A percentile compares a stretch with the other conserved stretches of the same genome.
These are phyloP conservation scores for Pomatostomus ruficeps DNA, from an alignment of 2,113 vertebrate genomes.

Conservation along the genomic window DNA sequence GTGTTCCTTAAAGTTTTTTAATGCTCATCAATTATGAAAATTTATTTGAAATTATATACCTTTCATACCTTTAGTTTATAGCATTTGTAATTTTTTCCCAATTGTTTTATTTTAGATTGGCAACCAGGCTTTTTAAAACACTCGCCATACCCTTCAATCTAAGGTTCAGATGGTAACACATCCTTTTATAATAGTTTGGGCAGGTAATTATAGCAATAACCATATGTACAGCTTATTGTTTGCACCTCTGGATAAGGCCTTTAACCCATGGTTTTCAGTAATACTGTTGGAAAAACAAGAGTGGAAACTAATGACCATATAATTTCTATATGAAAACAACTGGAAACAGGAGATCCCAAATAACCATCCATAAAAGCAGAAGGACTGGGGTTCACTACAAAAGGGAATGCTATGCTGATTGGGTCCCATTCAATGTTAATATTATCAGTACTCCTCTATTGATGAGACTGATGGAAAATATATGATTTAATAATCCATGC, in stretches of 20 bases:
- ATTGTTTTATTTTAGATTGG: background rate
- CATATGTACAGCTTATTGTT: background rate
- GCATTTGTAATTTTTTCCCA: background rate
- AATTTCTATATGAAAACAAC: background rate
- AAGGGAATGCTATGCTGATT: background rate
- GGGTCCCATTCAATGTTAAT: background rate
- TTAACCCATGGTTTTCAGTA: background rate
- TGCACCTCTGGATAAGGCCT: background rate
- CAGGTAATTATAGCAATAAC: background rate
- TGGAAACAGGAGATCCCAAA: background rate
- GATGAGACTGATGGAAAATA: background rate
- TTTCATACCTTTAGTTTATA: background rate
- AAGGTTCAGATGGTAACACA: background rate
- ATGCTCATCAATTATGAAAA: background rate
- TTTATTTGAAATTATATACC: background rate
- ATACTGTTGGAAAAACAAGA: constrained; percentile 15
- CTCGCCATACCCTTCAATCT: background rate
- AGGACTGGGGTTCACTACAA: background rate
- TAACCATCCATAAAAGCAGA: background rate
- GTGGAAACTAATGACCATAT: constrained; percentile 4
- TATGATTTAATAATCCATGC: constrained; percentile 29
- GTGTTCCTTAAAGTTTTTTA: background rate
- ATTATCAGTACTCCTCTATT: background rate
- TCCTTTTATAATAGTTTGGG: background rate
- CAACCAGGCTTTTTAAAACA: background rate